Evolutionary conservation across 2,797 vertebrate species (phyloP).

Genomic region (Parauchenoglanis ngamensis): DNA sequence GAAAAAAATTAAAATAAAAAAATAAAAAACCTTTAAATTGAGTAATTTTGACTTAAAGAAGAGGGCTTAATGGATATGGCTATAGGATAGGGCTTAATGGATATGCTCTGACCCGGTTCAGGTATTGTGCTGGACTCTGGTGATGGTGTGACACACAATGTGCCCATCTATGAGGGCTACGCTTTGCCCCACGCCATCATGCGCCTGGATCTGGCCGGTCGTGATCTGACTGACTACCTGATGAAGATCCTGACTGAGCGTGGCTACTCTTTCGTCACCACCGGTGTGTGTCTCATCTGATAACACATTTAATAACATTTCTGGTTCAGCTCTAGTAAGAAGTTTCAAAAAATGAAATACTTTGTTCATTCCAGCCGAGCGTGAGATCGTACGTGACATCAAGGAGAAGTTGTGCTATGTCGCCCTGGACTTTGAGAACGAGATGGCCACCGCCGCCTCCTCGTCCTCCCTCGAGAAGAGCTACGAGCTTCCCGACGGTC

Average conservation of each 20-base stretch:
- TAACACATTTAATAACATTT: not conserved
- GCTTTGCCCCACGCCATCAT: conserved; percentile 84
- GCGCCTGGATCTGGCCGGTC: conserved; percentile 91
- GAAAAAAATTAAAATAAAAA: not conserved
- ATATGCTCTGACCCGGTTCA: conserved; percentile 56
- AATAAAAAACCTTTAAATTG: not conserved
- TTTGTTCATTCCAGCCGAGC: conserved; percentile 68
- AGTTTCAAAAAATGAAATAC: not conserved
- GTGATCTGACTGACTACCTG: conserved; percentile 94
- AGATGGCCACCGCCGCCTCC: conserved; percentile 83
- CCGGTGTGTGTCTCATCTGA: conserved; percentile 74
- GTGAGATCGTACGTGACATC: conserved; percentile 84
- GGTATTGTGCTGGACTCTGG: conserved; percentile 94
- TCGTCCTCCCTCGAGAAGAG: conserved; percentile 84
- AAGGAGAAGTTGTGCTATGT: conserved; percentile 85
- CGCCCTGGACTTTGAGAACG: conserved; percentile 83
- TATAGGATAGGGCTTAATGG: not conserved
- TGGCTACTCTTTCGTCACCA: conserved; percentile 96
- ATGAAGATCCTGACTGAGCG: conserved; percentile 98
- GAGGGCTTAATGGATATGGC: not conserved
- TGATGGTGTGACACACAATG: conserved; percentile 91
- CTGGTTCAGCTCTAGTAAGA: not conserved
- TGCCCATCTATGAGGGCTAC: conserved; percentile 88
- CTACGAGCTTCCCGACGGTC: conserved; percentile 92
- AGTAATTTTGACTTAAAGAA: not conserved